These are phyloP conservation scores for Oncorhynchus mykiss DNA, from an alignment of 2,113 vertebrate species.

Conservation along the genomic window DNA sequence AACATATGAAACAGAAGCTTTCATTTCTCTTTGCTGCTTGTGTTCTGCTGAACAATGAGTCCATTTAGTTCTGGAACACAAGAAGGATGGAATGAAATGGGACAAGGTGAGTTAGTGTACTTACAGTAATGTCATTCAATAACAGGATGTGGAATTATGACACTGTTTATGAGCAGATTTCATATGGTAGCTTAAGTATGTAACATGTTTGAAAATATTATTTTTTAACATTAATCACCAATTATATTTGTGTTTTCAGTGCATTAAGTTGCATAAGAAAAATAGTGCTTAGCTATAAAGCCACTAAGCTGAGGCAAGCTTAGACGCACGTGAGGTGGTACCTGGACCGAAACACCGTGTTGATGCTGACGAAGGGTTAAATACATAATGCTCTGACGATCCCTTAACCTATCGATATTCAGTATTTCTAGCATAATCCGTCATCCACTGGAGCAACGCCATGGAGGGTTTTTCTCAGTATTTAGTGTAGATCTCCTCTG, in stretches of 20 bases:
- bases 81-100: constrained; percentile 21
- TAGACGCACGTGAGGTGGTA: too few relatives aligned
- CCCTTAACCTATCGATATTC: neutral
- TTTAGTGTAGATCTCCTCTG: constrained; percentile 13
- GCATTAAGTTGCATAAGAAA: neutral
- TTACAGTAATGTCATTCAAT: constrained; percentile 45
- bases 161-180: constrained; percentile 42
- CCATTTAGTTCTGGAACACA: constrained; percentile 51
- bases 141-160: constrained; percentile 33
- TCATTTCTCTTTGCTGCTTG: constrained; percentile 35
- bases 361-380: too few relatives aligned
- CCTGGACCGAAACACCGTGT: too few relatives aligned
- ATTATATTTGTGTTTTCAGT: neutral
- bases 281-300: neutral
- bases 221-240: too few relatives aligned
- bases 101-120: constrained; percentile 42
- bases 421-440: neutral
- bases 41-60: constrained; percentile 63
- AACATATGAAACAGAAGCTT: constrained; percentile 68
- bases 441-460: neutral
- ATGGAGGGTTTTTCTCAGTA: constrained; percentile 1
- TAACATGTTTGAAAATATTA: too few relatives aligned
- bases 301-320: too few relatives aligned
- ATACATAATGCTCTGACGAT: too few relatives aligned
- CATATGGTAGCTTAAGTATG: neutral